Evolutionary conservation across 2,797 vertebrate species (phyloP).

Genomic region (Epinephelus coioides): DNA sequence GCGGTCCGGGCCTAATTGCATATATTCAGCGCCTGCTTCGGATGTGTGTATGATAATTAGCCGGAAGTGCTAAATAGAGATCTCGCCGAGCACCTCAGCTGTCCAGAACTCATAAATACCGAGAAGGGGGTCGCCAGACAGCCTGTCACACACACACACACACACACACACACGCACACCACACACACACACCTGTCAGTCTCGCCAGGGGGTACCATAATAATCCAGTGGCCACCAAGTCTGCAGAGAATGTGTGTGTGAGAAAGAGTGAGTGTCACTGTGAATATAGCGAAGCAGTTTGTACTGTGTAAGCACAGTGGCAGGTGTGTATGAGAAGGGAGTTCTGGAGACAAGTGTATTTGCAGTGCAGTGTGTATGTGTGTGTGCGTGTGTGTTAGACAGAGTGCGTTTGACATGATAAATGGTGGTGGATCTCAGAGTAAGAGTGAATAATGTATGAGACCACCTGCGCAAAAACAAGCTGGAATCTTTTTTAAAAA

Average conservation of each 20-base stretch:
- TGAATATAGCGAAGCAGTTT: slow-evolving; percentile 47
- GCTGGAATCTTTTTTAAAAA: slow-evolving; percentile 46
- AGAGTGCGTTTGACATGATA: slow-evolving; percentile 33
- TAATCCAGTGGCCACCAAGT: slow-evolving; percentile 66
- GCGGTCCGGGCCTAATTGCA: slow-evolving; percentile 67
- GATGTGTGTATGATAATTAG: slow-evolving; percentile 73
- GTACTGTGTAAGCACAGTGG: slow-evolving; percentile 45
- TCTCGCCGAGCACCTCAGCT: slow-evolving; percentile 82
- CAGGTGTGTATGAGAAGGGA: slow-evolving; percentile 60
- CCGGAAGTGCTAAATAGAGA: slow-evolving; percentile 85
- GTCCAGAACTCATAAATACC: slow-evolving; percentile 84
- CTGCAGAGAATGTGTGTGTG: slow-evolving; percentile 37
- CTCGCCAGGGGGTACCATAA: slow-evolving; percentile 60
- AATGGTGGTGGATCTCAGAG: slow-evolving; percentile 40
- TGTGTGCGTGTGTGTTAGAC: background rate
- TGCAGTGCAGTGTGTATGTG: slow-evolving; percentile 32
- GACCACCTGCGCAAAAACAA: slow-evolving; percentile 47
- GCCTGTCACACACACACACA: slow-evolving; percentile 64
- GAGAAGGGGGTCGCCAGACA: slow-evolving; percentile 59
- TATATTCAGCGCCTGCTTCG: slow-evolving; percentile 57
- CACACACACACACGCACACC: slow-evolving; percentile 41
- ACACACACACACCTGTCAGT: slow-evolving; percentile 79
- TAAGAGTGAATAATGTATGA: slow-evolving; percentile 64
- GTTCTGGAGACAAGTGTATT: slow-evolving; percentile 55
- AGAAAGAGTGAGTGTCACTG: slow-evolving; percentile 17